Base-by-base conservation (phyloP, 2,113 vertebrate genomes). In the Antechinus flavipes region DNA sequence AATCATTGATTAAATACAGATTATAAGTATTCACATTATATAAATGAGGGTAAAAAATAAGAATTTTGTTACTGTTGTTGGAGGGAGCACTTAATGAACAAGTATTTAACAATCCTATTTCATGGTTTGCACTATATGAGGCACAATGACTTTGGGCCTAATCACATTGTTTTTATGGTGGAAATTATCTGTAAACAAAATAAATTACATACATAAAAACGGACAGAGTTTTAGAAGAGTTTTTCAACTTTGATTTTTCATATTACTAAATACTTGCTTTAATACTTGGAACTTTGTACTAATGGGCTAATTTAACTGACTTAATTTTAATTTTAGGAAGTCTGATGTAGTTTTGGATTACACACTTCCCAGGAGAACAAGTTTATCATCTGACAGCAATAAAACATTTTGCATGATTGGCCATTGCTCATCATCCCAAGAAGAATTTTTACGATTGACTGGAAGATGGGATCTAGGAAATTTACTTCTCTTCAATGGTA, bases 351-450 rank as follows among this genome's bases (percentile, higher is more conserved):
- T 98, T 96, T 98, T 99, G 98, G 99, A 99, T 98, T 99, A 99
- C 54, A 98, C 98, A 2, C 98, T 99, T 30, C 99, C 99, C 94
- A 99, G 99, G 95, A 99, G 99, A 98, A 99, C 99, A 97, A 99
- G 99, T 93, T 98, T 99, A 54, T 99, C 99, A 42, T 99, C 99
- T n/a, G 99, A 99, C 96, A 99, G 98, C 98, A 99, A 99, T 98
- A 99, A 99, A 98, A 99, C 99, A 2, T 99, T 99, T 98, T 99
- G 99, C 97, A 99, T 99, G 99, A 96, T 99, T 96, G 99, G 99
- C 92, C 99, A 99, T 97, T 99, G 98, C 95, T 93, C 96, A 0
- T 98, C 98, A 0, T 97, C 98, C 27, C 98, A 99, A 97, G 99
- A 99, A 98, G 99, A 99, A 22, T 76, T 96, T 58, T 93, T 98